Percentiles rank a stretch among this genome's conserved stretches.
phyloP scores from a whole-genome alignment of 2,113 vertebrate genomes.

The Myodes glareolus region DNA sequence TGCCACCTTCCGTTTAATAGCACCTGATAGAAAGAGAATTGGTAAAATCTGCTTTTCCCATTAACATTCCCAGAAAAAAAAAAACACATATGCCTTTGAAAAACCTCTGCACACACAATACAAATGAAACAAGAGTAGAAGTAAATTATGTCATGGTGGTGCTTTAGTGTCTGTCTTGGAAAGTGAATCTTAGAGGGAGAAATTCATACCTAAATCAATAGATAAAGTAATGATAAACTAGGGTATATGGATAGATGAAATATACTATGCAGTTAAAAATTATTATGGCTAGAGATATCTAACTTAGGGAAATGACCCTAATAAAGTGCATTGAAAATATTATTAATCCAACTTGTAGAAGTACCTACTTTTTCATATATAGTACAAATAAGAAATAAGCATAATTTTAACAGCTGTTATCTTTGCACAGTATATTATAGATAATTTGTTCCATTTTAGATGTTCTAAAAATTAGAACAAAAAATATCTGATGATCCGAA shows the following conservation, averaged over 20 bases:
- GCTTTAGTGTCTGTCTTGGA: not conserved
- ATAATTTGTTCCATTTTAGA: not conserved
- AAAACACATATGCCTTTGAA: not conserved
- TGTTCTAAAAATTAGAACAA: conserved; percentile 24
- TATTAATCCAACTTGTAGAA: not conserved
- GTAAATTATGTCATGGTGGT: not conserved
- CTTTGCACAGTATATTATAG: not conserved
- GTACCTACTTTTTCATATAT: not conserved
- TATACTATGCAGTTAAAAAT: not conserved
- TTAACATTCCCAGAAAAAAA: not conserved
- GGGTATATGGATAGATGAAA: not conserved
- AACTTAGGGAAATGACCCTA: not conserved
- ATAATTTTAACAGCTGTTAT: conserved; percentile 24
- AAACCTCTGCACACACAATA: not conserved
- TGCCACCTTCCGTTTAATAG: not conserved
- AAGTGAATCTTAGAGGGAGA: not conserved
- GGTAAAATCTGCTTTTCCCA: not conserved
- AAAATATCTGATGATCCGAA: not conserved
- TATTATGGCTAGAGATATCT: not conserved
- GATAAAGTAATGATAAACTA: not conserved
- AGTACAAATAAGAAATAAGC: not conserved
- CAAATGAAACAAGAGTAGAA: not conserved
- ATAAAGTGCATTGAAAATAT: not conserved
- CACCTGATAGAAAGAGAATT: not conserved
- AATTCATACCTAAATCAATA: not conserved